phyloP scores from a whole-genome alignment of 2,888 invertebrate species.

The Tenodera sinensis region DNA sequence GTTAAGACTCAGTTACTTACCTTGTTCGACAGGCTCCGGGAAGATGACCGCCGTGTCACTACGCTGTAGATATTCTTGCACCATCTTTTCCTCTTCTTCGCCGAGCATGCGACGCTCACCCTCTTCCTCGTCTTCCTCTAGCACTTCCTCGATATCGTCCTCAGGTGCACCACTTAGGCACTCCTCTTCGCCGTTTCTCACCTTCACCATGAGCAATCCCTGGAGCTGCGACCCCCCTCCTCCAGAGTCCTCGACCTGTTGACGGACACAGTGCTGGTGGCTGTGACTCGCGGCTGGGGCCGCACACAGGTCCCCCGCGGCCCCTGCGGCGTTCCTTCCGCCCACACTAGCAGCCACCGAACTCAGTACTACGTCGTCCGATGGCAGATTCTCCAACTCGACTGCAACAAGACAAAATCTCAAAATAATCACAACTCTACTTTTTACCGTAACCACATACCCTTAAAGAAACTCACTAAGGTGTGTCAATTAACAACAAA shows the following conservation, averaged over 20 bases:
- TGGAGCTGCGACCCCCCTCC: neutral
- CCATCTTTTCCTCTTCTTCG: constrained; percentile 44
- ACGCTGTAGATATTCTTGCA: constrained; percentile 49
- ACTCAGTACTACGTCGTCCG: constrained; percentile 39
- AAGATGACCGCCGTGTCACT: constrained; percentile 53
- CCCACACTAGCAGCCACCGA: constrained; percentile 35
- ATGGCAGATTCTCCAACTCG: constrained; percentile 40
- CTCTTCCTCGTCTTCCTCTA: neutral
- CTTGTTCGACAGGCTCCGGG: constrained; percentile 44
- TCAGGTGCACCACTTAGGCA: neutral
- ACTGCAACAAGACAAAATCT: constrained; percentile 39
- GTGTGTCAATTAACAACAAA: too few species aligned
- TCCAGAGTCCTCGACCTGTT: neutral
- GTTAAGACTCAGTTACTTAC: neutral
- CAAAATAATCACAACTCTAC: too few species aligned
- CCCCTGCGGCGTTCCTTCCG: constrained; percentile 33
- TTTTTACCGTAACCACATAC: too few species aligned
- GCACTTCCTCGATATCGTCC: neutral
- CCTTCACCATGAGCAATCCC: constrained; percentile 12
- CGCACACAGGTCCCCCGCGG: constrained; percentile 33
- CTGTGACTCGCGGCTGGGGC: constrained; percentile 39
- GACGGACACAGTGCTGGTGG: constrained; percentile 34
- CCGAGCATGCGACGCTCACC: neutral
- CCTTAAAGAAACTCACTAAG: too few species aligned
- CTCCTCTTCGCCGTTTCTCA: neutral